phyloP scores from a whole-genome alignment of 2,888 invertebrate genomes.

The Euplagia quadripunctaria region DNA sequence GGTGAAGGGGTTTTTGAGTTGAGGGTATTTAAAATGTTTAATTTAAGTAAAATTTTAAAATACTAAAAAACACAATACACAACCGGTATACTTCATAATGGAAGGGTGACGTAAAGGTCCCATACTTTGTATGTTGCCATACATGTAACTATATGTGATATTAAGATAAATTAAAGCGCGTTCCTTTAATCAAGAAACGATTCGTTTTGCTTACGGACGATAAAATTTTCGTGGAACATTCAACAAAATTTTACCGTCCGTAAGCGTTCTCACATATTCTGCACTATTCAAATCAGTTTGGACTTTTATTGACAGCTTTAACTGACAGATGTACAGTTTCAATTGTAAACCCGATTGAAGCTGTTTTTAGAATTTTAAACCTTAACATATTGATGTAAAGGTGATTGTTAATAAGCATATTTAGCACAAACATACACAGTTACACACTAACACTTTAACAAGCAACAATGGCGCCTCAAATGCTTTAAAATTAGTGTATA shows the following conservation, averaged over 20 bases:
- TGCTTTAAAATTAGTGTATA: slow-evolving; percentile 20
- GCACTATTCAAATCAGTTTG: slow-evolving; percentile 15
- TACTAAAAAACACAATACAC: not conserved
- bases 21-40: too few relatives aligned
- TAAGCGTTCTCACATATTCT: slow-evolving; percentile 24
- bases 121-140: slow-evolving; percentile 17
- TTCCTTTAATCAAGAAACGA: too few relatives aligned
- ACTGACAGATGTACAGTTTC: slow-evolving; percentile 19
- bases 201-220: too few relatives aligned
- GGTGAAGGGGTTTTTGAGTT: too few relatives aligned
- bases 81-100: not conserved
- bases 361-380: slow-evolving; percentile 10
- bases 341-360: slow-evolving; percentile 15
- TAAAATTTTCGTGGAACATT: too few relatives aligned
- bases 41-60: not conserved
- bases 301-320: slow-evolving; percentile 18
- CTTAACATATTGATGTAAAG: slow-evolving; percentile 8
- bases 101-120: slow-evolving; percentile 18
- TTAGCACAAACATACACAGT: not conserved
- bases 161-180: slow-evolving; percentile 10
- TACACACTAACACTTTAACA: slow-evolving; percentile 23
- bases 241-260: too few relatives aligned
- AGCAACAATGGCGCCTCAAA: slow-evolving; percentile 16
- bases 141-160: slow-evolving; percentile 22
- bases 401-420: slow-evolving; percentile 3